Evolutionary conservation across 2,113 vertebrate species (phyloP), one percentile per base, ranked within the genome.

Genomic region (Sminthopsis crassicaudata): DNA sequence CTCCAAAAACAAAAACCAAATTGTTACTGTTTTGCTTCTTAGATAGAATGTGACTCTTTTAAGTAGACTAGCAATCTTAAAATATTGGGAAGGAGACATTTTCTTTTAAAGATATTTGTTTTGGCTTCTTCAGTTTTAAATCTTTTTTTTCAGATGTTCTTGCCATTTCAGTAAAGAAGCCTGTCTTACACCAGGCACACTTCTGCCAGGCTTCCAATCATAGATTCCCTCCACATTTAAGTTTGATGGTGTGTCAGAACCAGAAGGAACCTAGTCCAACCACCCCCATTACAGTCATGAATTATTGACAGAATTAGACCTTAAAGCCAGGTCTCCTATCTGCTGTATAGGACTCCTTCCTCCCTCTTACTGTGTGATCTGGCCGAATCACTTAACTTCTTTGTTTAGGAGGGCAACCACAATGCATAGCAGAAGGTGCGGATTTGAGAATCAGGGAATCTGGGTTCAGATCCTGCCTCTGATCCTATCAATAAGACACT

Each of bases 401-500:
- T 2, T 42, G 36, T 7, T 76, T n/a, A n/a, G n/a, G n/a, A 42
- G 22, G 67, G 16, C 14, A 76, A n/a, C 4, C 92, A n/a, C 24
- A 26, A 50, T 53, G 57, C 24, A 0, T 48, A 93, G 50, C 24
- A 19, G 27, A 0, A 22, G 54, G 30, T 12, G 10, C 50, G 10
- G 14, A 19, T 0, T 1, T 6, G 6, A 8, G 46, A 96, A 84
- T 46, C 22, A 50, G 53, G 48, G 0, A 90, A 26, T 92, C 11
- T 8, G 25, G 55, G 16, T 8, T 67, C 53, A 53, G 52, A 91
- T 91, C 54, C 27, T 14, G 11, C 50, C 24, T 55, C 57, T 16
- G 53, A 89, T 53, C 11, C 46, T 25, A 51, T 48, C 95, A 94
- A n/a, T 95, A 95, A 53, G 93, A 55, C 92, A 53, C 94, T 88